Evolutionary conservation across 2,888 invertebrate genomes (phyloP).

Genomic region (Pandemis cinnamomeana): DNA sequence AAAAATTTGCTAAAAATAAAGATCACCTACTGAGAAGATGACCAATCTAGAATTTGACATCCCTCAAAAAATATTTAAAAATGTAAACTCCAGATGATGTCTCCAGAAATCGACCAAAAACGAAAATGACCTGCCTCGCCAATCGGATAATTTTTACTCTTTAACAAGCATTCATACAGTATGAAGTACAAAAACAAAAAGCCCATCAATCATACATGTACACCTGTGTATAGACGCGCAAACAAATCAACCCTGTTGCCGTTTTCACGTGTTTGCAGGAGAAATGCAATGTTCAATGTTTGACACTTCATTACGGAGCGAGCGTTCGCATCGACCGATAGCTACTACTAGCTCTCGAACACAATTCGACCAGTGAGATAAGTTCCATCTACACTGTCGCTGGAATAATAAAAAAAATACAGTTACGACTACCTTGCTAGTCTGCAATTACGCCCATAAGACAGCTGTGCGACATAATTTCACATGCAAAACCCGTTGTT

Average conservation of each 20-base stretch:
- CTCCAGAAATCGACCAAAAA: too few species aligned
- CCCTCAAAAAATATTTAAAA: too few species aligned
- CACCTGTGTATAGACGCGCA: slow-evolving; percentile 12
- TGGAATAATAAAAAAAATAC: not conserved
- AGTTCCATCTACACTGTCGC: not conserved
- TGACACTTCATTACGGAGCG: slow-evolving; percentile 39
- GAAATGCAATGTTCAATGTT: slow-evolving; percentile 39
- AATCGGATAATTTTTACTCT: not conserved
- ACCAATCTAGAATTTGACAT: too few species aligned
- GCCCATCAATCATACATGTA: not conserved
- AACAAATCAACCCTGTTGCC: slow-evolving; percentile 29
- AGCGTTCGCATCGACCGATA: slow-evolving; percentile 12
- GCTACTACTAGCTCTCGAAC: slow-evolving; percentile 16
- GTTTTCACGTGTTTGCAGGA: slow-evolving; percentile 38
- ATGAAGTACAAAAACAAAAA: not conserved
- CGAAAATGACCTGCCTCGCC: too few species aligned
- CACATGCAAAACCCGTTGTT: too few species aligned
- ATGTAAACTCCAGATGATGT: too few species aligned
- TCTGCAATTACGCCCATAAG: too few species aligned
- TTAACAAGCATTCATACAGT: not conserved
- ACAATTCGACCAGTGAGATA: not conserved
- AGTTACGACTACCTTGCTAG: too few species aligned
- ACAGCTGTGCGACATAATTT: too few species aligned
- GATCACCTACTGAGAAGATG: too few species aligned
- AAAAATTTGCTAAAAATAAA: too few species aligned